These are phyloP conservation scores for Exephanes ischioxanthus DNA, from an alignment of 2,888 invertebrate genomes.

Conservation along the genomic window DNA sequence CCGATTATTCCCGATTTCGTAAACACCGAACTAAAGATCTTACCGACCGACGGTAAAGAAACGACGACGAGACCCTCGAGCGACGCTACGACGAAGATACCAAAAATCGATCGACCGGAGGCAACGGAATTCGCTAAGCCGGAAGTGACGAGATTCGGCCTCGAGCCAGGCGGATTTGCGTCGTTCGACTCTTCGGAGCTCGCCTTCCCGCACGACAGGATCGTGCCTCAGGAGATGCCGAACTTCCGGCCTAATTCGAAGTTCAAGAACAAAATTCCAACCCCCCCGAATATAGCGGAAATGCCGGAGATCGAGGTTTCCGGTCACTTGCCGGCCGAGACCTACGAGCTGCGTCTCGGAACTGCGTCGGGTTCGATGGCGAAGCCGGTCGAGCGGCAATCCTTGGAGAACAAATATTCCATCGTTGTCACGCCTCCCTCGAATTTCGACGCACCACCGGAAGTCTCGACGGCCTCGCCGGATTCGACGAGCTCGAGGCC, in stretches of 20 bases:
- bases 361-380: conserved; percentile 70
- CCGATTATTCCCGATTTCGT: conserved; percentile 81
- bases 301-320: conserved; percentile 79
- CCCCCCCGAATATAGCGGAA: conserved; percentile 56
- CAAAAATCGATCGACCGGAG: background rate
- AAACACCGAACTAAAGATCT: conserved; percentile 76
- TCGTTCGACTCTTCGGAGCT: conserved; percentile 75
- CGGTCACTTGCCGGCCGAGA: conserved; percentile 79
- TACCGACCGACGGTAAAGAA: conserved; percentile 46
- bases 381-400: background rate
- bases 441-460: background rate
- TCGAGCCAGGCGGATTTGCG: conserved; percentile 70
- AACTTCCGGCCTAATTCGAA: conserved; percentile 80
- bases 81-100: background rate
- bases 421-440: background rate
- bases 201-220: conserved; percentile 80
- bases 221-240: conserved; percentile 79
- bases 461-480: background rate
- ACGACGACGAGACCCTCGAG: background rate
- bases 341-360: conserved; percentile 78
- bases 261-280: conserved; percentile 78
- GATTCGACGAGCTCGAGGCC: conserved; percentile 15
- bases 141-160: conserved; percentile 60
- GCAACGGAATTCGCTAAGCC: conserved; percentile 5
- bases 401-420: conserved; percentile 3